Evolutionary conservation across 2,888 invertebrate species (phyloP).

Genomic region (Calephelis perditalis): DNA sequence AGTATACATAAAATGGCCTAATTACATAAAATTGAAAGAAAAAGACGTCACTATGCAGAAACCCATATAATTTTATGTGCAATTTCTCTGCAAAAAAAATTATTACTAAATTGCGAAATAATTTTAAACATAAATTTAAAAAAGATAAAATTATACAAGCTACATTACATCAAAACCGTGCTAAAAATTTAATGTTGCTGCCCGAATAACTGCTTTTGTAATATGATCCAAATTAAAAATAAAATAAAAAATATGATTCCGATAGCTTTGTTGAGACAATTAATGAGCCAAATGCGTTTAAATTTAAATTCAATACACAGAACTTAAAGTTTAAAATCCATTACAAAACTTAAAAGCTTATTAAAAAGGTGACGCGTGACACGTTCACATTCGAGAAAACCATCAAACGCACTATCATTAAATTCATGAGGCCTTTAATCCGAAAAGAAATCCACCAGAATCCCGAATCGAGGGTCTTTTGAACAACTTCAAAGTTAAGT

Average conservation of each 20-base stretch:
- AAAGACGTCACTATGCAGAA: too few species aligned
- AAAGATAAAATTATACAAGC: too few species aligned
- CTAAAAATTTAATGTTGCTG: too few species aligned
- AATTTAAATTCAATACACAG: neutral
- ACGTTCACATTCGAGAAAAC: constrained; percentile 55
- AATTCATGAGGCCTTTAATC: constrained; percentile 75
- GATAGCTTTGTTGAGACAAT: neutral
- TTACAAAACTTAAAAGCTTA: constrained; percentile 28
- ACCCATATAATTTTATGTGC: too few species aligned
- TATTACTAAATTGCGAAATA: too few species aligned
- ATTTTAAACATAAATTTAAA: too few species aligned
- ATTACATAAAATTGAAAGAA: too few species aligned
- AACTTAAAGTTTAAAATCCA: neutral
- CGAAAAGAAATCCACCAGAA: constrained; percentile 75
- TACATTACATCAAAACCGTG: too few species aligned
- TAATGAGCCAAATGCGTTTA: neutral
- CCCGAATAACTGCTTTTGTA: too few species aligned
- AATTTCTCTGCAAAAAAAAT: too few species aligned
- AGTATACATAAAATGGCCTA: too few species aligned
- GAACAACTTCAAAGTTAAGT: constrained; percentile 76
- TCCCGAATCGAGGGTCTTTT: constrained; percentile 73
- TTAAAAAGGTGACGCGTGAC: constrained; percentile 55
- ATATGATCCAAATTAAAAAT: neutral
- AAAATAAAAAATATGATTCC: neutral
- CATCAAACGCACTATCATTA: constrained; percentile 70